These are phyloP conservation scores for Heterodera schachtii DNA, from an alignment of 1,140 invertebrate species.

Conservation along the genomic window DNA sequence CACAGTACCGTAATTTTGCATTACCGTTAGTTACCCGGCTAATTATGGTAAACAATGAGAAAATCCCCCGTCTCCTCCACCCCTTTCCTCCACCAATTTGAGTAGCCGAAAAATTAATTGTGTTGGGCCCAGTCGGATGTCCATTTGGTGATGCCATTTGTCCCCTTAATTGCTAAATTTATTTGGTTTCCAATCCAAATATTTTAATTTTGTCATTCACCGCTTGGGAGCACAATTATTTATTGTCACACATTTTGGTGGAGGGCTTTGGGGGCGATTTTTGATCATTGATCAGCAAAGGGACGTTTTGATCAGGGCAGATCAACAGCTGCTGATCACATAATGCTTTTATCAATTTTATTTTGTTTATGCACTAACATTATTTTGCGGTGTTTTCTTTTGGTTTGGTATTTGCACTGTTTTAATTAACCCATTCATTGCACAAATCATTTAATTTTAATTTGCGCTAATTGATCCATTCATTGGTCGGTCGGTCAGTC, in stretches of 20 bases:
- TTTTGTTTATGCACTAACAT: neutral
- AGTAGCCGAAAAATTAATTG: neutral
- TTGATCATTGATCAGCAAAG: neutral
- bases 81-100: neutral
- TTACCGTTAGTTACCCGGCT: neutral
- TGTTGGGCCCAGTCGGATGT: neutral
- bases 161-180: neutral
- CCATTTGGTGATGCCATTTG: neutral
- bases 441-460: no score
- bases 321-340: no score
- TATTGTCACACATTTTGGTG: neutral
- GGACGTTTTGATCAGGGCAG: no score
- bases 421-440: no score
- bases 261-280: neutral
- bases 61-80: neutral
- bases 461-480: neutral
- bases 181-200: neutral
- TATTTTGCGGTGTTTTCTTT: neutral
- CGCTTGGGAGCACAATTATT: neutral
- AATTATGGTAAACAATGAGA: no score
- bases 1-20: no score
- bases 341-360: neutral
- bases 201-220: neutral
- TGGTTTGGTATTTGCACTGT: neutral
- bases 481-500: neutral